A percentile compares a stretch with the other conserved stretches of the same genome.
These are phyloP conservation scores for Pagrus major DNA, from an alignment of 2,113 vertebrate genomes.

Conservation along the genomic window DNA sequence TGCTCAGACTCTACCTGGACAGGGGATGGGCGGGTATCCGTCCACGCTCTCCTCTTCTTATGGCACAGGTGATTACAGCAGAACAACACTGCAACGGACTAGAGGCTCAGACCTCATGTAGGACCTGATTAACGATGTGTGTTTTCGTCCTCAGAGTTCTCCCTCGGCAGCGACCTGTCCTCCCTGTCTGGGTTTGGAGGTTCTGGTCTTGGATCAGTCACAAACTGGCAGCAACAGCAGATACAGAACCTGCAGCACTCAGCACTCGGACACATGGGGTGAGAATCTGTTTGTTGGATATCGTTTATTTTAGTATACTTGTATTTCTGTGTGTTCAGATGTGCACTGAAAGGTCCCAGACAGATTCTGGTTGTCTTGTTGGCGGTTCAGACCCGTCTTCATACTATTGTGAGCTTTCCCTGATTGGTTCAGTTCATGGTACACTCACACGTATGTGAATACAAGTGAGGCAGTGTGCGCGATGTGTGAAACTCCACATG, in stretches of 20 bases:
- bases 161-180: slow-evolving; percentile 91
- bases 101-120: background rate
- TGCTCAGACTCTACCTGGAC: slow-evolving; percentile 92
- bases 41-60: slow-evolving; percentile 94
- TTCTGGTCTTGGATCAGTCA: slow-evolving; percentile 91
- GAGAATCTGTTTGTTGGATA: slow-evolving; percentile 68
- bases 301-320: no score
- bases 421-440: no score
- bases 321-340: background rate
- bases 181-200: slow-evolving; percentile 92
- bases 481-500: no score
- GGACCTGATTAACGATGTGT: background rate
- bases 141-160: slow-evolving; percentile 88
- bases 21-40: slow-evolving; percentile 96
- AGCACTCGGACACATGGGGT: slow-evolving; percentile 94
- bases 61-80: slow-evolving; percentile 88
- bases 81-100: fast-evolving
- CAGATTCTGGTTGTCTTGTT: no score
- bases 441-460: no score
- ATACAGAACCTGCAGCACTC: slow-evolving; percentile 93
- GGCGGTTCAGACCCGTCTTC: no score
- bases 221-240: slow-evolving; percentile 95
- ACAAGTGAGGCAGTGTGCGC: no score
- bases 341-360: background rate
- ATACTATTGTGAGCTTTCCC: background rate